Base-by-base conservation (phyloP, 2,888 invertebrate genomes). In the Vandiemenella viatica region DNA sequence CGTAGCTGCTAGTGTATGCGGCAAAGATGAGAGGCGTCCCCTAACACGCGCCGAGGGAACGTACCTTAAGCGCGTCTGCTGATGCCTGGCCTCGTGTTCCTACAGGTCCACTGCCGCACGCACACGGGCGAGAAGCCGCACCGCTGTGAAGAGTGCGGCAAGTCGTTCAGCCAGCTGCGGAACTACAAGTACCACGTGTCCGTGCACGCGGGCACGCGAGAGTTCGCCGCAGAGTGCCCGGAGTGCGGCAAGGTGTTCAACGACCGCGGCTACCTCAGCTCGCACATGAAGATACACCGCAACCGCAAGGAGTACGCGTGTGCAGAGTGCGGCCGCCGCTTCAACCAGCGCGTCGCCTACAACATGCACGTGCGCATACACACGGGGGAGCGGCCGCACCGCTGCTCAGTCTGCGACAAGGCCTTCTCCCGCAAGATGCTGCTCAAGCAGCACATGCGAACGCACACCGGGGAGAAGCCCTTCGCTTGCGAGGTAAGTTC, bases 321-420 rank as follows among this genome's bases (percentile, higher is more conserved):
- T 60, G 75, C 80, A 19, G 76, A 79, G 57, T 88, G 87, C 59
- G 84, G 84, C 1, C 87, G 87, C 64, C 78, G 85, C 17, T 88
- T 88, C 63, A 87, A 87, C 64, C 87, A 87, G 63, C 74, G 87
- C 23, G 87, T 88, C 5, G 87, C 87, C 7, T 88, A 86, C 67
- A 87, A 87, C 61, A 87, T 87, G 87, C 87, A 88, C 62, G 77
- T 84, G 1, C 70, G 86, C 51, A 86, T 87, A 50, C 86, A 87
- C 60, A 85, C 85, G 52, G 86, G 84, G 10, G 73, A 84, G 1
- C 85, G 85, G 58, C 85, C 85, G 0, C 85, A 85, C 62, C 78
- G 79, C 48, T 85, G 85, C 60, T 72, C 70, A 3, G 77, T 81
- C 52, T 87, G 86, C 59, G 83, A 83, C 38, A 86, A 86, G 62